Conservation (phyloP, 1,140 invertebrate genomes). For the Thalassaphorura encarpata region DNA sequence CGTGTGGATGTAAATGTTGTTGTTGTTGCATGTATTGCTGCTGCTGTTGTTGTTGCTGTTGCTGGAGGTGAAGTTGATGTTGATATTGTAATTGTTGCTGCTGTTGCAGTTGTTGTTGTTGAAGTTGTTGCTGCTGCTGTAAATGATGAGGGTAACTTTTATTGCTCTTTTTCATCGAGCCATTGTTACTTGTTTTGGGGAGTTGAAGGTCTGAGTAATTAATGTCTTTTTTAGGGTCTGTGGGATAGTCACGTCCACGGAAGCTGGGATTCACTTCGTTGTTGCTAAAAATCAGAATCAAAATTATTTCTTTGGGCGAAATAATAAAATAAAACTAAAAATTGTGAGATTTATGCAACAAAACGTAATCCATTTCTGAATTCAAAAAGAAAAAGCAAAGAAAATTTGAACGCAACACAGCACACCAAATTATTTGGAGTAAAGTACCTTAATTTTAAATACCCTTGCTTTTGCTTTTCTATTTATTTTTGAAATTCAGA, state of each 20-base stretch:
- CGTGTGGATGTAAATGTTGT: too few species aligned
- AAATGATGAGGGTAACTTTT: slow-evolving; percentile 8
- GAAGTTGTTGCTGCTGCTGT: neutral
- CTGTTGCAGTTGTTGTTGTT: slow-evolving; percentile 8
- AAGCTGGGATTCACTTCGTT: slow-evolving; percentile 22
- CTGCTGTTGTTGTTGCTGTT: slow-evolving; percentile 9
- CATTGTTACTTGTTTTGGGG: slow-evolving; percentile 31
- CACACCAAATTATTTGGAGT: too few species aligned
- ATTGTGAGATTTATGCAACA: too few species aligned
- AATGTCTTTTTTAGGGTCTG: slow-evolving; percentile 26
- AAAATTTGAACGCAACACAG: too few species aligned
- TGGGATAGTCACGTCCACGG: slow-evolving; percentile 17
- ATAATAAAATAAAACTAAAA: neutral
- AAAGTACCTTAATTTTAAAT: too few species aligned
- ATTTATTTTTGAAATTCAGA: too few species aligned
- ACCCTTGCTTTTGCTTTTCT: too few species aligned
- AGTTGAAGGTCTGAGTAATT: slow-evolving; percentile 32
- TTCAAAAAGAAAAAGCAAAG: too few species aligned
- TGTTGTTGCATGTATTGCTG: neutral
- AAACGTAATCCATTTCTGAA: too few species aligned
- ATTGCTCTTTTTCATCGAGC: slow-evolving; percentile 32
- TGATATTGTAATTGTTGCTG: neutral
- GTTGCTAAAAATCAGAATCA: neutral
- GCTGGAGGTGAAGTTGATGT: neutral
- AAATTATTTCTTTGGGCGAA: too few species aligned